Percentiles rank a stretch among this genome's conserved stretches.
These are phyloP conservation scores for Corythoichthys haematopterus DNA, from an alignment of 2,113 vertebrate species.

Conservation along the genomic window DNA sequence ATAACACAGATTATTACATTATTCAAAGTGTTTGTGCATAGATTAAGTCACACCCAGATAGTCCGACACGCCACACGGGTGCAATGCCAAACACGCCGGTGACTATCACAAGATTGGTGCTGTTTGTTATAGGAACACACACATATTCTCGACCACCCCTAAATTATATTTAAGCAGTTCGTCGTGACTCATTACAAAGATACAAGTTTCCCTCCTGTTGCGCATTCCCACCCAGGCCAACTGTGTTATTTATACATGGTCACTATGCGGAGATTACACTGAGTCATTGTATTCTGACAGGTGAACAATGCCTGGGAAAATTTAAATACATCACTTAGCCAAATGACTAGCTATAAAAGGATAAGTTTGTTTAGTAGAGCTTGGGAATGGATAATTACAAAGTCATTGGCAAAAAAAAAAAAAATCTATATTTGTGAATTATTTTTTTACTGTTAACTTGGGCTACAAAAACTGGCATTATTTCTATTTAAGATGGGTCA, in stretches of 20 bases:
- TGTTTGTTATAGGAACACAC: slow-evolving; percentile 67
- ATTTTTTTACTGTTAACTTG: neutral
- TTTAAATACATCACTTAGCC: slow-evolving; percentile 63
- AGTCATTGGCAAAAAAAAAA: neutral
- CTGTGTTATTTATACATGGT: slow-evolving; percentile 64
- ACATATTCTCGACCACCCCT: slow-evolving; percentile 77
- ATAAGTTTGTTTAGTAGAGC: slow-evolving; percentile 24
- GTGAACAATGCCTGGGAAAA: slow-evolving; percentile 62
- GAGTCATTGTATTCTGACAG: slow-evolving; percentile 68
- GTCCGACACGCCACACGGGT: slow-evolving; percentile 61
- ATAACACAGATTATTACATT: slow-evolving; percentile 82
- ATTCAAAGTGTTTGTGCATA: slow-evolving; percentile 78
- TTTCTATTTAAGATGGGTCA: neutral
- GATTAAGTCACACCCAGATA: slow-evolving; percentile 83
- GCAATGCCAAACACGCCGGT: slow-evolving; percentile 63
- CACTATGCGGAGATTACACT: slow-evolving; percentile 61
- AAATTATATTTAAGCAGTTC: slow-evolving; percentile 84
- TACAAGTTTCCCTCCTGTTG: slow-evolving; percentile 74
- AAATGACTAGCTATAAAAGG: slow-evolving; percentile 54
- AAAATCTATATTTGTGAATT: neutral
- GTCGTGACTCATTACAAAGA: slow-evolving; percentile 81
- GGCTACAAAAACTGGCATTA: neutral
- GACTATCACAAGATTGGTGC: slow-evolving; percentile 63
- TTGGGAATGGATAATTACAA: slow-evolving; percentile 24
- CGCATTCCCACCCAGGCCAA: slow-evolving; percentile 64